Evolutionary conservation across 2,888 invertebrate genomes (phyloP), one percentile per base, ranked within the genome.

Genomic region (Dryobota labecula): DNA sequence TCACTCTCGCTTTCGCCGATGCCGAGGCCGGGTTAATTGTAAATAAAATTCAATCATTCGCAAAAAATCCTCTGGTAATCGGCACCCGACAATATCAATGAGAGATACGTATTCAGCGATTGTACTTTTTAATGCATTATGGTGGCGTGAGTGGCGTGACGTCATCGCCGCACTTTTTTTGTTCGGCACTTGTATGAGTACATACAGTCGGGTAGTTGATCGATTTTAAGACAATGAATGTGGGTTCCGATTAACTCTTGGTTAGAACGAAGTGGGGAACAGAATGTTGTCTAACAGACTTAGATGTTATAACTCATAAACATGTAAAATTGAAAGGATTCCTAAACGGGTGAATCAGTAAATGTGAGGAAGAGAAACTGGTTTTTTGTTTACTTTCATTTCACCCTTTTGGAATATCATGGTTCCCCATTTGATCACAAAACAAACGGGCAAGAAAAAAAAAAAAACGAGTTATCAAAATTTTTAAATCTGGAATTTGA

Each of bases 41-140:
- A 95, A 95, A 96, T 96, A 95, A 95, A 95, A 96, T 95, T 94
- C 94, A 94, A 95, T 95, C 94, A 95, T 94, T 95, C 93, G 95
- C 92, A 94, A 95, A 95, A 95, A 96, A 94, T 90, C 88, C 91
- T 74, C 87, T 91, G 86, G 94, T 94, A 95, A 95, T 95, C 93
- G 93, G 89, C 90, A 88, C 88, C 89, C 92, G 92, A 90, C 93
- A 92, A 92, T 93, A 94, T 93, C 94, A 94, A 93, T 93, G 95
- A 94, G 93, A 90, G 91, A 91, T 91, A 86, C 90, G 88, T 85
- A 84, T 86, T 83, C 90, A 86, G 84, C 83, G 87, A 81, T 84
- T 87, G 89, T 87, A 86, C 84, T 85, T 86, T 87, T 89, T 88
- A 87, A 89, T 87, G 81, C 81, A 84, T 84, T 87, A 85, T 81